Conservation (phyloP, 2,113 vertebrate species). For the Pampusana beccarii region DNA sequence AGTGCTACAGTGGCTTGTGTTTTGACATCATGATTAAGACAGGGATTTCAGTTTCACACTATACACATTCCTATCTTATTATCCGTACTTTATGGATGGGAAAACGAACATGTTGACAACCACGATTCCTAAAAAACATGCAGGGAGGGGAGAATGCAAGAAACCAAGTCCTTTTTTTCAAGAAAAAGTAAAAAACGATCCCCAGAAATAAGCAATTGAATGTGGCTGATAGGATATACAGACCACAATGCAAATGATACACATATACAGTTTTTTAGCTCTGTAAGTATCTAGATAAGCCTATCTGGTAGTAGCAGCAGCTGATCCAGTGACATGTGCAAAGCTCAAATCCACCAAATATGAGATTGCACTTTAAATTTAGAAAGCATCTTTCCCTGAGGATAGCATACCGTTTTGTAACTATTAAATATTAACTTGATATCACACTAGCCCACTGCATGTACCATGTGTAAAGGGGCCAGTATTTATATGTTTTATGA, state of each 20-base stretch:
- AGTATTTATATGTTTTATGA: neutral
- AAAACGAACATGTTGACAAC: neutral
- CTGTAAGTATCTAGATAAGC: constrained; percentile 9
- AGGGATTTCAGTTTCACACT: neutral
- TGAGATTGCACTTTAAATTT: neutral
- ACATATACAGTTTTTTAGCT: neutral
- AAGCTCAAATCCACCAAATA: constrained; percentile 15
- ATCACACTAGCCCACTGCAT: neutral
- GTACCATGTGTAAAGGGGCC: neutral
- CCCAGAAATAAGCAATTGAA: neutral
- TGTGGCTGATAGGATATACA: neutral
- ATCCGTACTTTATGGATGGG: neutral
- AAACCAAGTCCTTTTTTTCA: neutral
- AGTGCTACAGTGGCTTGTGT: neutral
- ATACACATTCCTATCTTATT: neutral
- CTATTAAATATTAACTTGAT: constrained; percentile 31
- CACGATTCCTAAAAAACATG: neutral
- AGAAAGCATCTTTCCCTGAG: neutral
- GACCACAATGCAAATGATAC: neutral
- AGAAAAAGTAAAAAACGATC: neutral
- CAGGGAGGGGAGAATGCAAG: neutral
- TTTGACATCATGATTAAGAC: neutral
- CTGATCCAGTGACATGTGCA: neutral
- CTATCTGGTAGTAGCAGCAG: constrained; percentile 14
- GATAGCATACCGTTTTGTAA: neutral